Evolutionary conservation across 2,797 vertebrate genomes (phyloP).

Genomic region (Melanotaenia trifasciata): DNA sequence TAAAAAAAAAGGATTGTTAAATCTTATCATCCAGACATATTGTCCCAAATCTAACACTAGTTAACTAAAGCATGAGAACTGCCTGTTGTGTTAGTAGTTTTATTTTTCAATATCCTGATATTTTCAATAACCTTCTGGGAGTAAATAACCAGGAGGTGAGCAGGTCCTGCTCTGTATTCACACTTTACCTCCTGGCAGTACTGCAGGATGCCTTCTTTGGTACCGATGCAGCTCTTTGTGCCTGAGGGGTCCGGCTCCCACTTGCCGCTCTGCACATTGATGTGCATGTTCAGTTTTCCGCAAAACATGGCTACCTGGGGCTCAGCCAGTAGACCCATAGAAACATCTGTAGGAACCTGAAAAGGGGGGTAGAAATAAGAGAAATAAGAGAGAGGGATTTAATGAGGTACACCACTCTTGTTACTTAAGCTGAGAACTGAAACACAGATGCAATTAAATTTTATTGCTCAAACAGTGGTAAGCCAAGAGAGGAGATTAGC

Average conservation of each 20-base stretch:
- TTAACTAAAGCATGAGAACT: too few species aligned
- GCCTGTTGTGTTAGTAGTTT: neutral
- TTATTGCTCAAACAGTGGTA: slow-evolving; percentile 48
- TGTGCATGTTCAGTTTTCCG: slow-evolving; percentile 96
- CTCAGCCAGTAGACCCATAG: slow-evolving; percentile 87
- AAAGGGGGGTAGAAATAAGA: neutral
- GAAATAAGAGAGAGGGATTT: slow-evolving; percentile 13
- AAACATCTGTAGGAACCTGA: slow-evolving; percentile 84
- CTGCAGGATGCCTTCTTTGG: slow-evolving; percentile 93
- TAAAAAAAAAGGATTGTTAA: too few species aligned
- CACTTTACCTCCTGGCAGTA: slow-evolving; percentile 94
- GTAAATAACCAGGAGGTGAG: neutral
- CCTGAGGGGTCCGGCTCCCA: slow-evolving; percentile 94
- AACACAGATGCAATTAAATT: slow-evolving; percentile 60
- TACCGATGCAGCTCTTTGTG: slow-evolving; percentile 92
- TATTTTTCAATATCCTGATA: neutral
- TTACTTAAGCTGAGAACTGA: slow-evolving; percentile 47
- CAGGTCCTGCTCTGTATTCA: neutral
- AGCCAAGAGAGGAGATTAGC: slow-evolving; percentile 36
- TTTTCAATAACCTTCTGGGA: neutral
- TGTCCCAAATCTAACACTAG: too few species aligned
- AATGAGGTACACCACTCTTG: slow-evolving; percentile 39
- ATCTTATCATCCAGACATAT: too few species aligned
- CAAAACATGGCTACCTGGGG: slow-evolving; percentile 99
- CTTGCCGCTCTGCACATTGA: slow-evolving; percentile 97